Base-by-base conservation (phyloP, 2,797 vertebrate species). In the Parambassis ranga region DNA sequence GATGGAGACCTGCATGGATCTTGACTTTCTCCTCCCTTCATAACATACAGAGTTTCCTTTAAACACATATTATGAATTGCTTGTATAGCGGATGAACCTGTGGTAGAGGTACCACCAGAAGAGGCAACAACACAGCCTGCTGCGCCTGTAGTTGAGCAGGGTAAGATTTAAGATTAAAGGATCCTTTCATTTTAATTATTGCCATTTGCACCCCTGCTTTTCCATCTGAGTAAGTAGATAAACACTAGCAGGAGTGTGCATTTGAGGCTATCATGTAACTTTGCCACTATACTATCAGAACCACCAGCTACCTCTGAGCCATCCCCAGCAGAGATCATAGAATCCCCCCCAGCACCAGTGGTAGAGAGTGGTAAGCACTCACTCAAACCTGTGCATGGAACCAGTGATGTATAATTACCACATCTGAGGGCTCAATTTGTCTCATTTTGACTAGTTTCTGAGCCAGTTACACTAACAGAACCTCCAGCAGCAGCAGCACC, bases 331-430 rank as follows among this genome's bases (percentile, higher is more conserved):
- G 62, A 72, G 32, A 59, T 67, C 1, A 61, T 62, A 61, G 79
- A 79, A 47, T 26, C 22, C 0, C 1, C 51, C 37, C 43, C 71
- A 41, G 65, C 51, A 47, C 26, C 74, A 3, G 56, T 68, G 26
- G 67, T 36, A 36, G 81, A 87, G 65, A 87, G 80, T 62, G 83
- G 85, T 87, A 87, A 87, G 82, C 37, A 15, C 49, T 57, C 41
- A 4, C 19, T 51, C 22, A 31, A 68, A 48, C 24, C 43, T 19
- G 10, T 69, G 51, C 36, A 75, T 52, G 48, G 43, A 55, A 31
- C 10, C 48, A 43, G 19, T 6, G 20, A 32, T 38, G 22, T 37
- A 53, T 18, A 36, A 60, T 60, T 39, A 6, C 18, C 19, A 36
- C 22, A 4, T 49, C 4, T 4, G 7, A 18, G 5, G 47, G 44